These are phyloP conservation scores for Cydia pomonella DNA, from an alignment of 1,140 invertebrate genomes.

Conservation along the genomic window DNA sequence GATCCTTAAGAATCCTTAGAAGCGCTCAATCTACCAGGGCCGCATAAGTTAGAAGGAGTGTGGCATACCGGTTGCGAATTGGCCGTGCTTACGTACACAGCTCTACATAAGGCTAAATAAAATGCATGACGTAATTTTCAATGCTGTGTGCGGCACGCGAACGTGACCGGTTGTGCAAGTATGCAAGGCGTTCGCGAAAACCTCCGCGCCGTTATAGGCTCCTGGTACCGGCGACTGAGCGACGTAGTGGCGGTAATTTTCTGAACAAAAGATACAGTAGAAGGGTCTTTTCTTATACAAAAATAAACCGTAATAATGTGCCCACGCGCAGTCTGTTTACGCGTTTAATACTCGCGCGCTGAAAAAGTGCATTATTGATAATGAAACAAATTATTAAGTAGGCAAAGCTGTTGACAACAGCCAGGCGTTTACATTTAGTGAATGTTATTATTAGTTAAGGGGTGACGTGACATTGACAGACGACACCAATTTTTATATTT, in stretches of 20 bases:
- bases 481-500: no score
- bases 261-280: not conserved
- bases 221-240: conserved; percentile 52
- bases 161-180: conserved; percentile 58
- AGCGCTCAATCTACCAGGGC: conserved; percentile 57
- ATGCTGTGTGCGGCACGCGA: conserved; percentile 59
- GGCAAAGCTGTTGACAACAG: no score
- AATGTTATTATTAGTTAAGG: no score
- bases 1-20: conserved; percentile 63
- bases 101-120: conserved; percentile 69
- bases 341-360: not conserved
- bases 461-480: no score
- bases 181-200: conserved; percentile 55
- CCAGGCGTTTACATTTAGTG: no score
- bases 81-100: conserved; percentile 46
- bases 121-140: conserved; percentile 66
- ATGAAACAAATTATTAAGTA: no score
- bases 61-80: conserved; percentile 55
- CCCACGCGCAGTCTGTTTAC: not conserved
- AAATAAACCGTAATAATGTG: not conserved
- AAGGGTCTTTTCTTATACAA: not conserved
- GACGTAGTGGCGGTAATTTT: conserved; percentile 23
- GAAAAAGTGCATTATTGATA: not conserved
- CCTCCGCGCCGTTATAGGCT: conserved; percentile 49
- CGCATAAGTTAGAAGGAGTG: conserved; percentile 51